Base-by-base conservation (phyloP, 2,797 vertebrate genomes). In the Sebastes cheni region DNA sequence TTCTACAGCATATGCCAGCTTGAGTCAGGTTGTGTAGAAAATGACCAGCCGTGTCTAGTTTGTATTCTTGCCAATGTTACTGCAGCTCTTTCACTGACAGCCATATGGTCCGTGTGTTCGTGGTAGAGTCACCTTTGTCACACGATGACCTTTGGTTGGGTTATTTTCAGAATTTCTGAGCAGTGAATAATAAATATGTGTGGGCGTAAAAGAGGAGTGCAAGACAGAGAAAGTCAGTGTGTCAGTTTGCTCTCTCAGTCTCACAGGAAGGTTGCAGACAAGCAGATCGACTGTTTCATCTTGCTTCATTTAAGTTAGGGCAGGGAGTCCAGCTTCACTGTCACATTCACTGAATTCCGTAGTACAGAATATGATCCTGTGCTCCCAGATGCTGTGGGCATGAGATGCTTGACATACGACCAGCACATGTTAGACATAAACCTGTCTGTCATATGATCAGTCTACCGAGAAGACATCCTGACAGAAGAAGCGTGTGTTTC, bases 21-120 rank as follows among this genome's bases (percentile, higher is more conserved):
- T 36, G 75, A 68, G 46, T 71, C 60, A 22, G 20, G 12, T 22
- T 71, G 75, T 80, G 54, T 54, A 39, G 69, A 80, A 73, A 80
- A 56, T 65, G 68, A 82, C 73, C 86, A 83, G 85, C 88, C 80
- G 83, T 75, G 72, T 81, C 66, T 82, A 30, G 46, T 85, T 80
- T 88, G 82, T 76, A 27, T 81, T 77, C 76, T 77, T 78, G 88
- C 88, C 87, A 86, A 61, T 67, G 66, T 86, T 74, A 80, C 23
- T 64, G 75, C 79, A 76, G 73, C 79, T 76, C 72, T 86, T 76
- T 72, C 73, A n/a, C 42, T 90, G 88, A 90, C 90, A 83, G 84
- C 91, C 91, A 92, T 91, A 90, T 93, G 92, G 90, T 72, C 74
- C 29, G 27, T 71, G 85, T 82, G 80, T 88, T 85, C 60, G 25